Evolutionary conservation across 2,888 invertebrate species (phyloP), one percentile per base, ranked within the genome.

Genomic region (Drosophila tanythrix): DNA sequence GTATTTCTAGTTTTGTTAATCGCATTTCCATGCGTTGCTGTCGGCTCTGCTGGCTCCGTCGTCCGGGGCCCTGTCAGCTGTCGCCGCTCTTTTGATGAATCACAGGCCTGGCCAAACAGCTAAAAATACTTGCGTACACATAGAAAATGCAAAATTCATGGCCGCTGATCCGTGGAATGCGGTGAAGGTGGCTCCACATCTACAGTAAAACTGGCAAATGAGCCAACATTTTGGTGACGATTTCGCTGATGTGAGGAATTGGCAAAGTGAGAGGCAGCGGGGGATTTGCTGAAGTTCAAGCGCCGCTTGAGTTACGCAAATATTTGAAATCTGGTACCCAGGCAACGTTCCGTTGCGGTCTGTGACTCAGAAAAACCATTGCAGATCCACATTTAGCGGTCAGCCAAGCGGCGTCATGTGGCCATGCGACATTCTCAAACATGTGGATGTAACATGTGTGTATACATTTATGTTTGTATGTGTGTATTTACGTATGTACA

Each of bases 81-180:
- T 88, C 88, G 86, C 74, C 76, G 77, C 83, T 83, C 81, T 79
- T 89, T 84, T 84, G 88, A 89, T 87, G 89, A 87, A 87, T 87
- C 87, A 87, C 88, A 78, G 85, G 76, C 86, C 88, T 78, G 76
- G 69, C 74, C 84, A 77, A 74, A 75, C 76, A 70, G 83, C 87
- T 85, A 83, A 85, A 85, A 83, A 88, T 85, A 85, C 79, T 63
- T 70, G 66, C 69, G 62, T 72, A 74, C 64, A 74, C 64, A 63
- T 73, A 79, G 70, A 62, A 80, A 80, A 77, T 80, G 78, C 81
- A 71, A 80, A 80, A 80, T 80, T 80, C 79, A 80, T 74, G 79
- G 79, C 65, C 77, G 74, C 36, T 68, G 70, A 53, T 50, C 58
- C 69, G 61, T 88, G 86, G 88, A 85, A 88, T 88, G 83, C 76